Base-by-base conservation (phyloP, 2,888 invertebrate species). In the Sialis lutaria region DNA sequence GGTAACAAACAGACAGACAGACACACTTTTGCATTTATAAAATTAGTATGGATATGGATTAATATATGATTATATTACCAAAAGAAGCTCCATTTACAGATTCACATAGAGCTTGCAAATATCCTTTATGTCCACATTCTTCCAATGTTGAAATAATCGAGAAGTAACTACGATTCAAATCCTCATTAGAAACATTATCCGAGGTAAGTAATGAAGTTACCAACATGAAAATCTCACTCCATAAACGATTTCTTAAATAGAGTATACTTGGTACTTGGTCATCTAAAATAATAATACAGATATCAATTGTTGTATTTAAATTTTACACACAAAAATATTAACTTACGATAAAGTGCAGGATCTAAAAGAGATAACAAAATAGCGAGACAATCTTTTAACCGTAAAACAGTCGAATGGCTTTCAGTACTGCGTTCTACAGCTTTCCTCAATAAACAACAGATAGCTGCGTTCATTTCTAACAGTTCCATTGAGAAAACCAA, bases 391-490 rank as follows among this genome's bases (percentile, higher is more conserved):
- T 73, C 70, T 12, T 64, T 58, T 1, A 70, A 67, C 53, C 71
- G 68, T 34, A 65, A 55, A 39, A 70, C 58, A 8, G 64, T 62
- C 4, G 60, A 59, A 33, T 65, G 56, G 52, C 68, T 67, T 39
- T 58, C 60, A 6, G 57, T 52, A 54, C 65, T 67, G 33, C 60
- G 54, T 30, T 57, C 56, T 6, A 68, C 61, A 39, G 67, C 61
- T 52, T 63, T 65, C 2, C 61, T 64, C 39, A 74, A 55, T 13
- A 70, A 56, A 13, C 58, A 58, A 51, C 69, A 71, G 39, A 73
- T 59, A 32, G 61, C 59, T 1, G 64, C 58, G 51, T 70, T 67
- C 72, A 73, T 72, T 57, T 70, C 68, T 45, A 73, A 50, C 47
- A 70, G 58, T 40, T 69, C 70, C 48, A 64, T 62, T 51, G 69